These are phyloP conservation scores for Heterodera filipjevi DNA, from an alignment of 2,888 invertebrate genomes.

Conservation along the genomic window DNA sequence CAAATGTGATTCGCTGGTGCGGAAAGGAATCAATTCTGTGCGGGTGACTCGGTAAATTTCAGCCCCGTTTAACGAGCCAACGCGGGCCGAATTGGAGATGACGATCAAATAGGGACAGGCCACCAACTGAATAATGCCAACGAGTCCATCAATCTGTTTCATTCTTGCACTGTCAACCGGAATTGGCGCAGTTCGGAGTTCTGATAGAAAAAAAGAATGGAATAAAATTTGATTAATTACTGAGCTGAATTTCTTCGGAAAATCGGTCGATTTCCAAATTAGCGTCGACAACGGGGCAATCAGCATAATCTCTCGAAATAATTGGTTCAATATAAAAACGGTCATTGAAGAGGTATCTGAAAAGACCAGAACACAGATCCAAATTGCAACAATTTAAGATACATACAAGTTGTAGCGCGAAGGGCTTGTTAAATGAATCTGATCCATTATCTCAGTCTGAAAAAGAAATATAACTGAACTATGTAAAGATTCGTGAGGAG, in stretches of 20 bases:
- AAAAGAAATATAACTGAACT: too few relatives aligned
- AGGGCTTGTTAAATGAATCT: background rate
- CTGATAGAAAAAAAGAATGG: background rate
- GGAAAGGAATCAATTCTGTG: constrained; percentile 76
- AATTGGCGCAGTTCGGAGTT: constrained; percentile 40
- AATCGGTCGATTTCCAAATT: constrained; percentile 24
- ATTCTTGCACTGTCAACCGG: constrained; percentile 55
- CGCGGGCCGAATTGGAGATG: constrained; percentile 52
- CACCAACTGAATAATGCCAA: constrained; percentile 60
- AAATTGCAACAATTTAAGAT: background rate
- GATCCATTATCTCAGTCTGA: background rate
- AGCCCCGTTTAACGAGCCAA: constrained; percentile 59
- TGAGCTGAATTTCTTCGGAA: background rate
- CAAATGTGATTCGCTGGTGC: constrained; percentile 81
- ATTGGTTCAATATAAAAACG: constrained; percentile 20
- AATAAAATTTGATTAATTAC: background rate
- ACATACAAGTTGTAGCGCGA: background rate
- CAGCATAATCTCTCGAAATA: background rate
- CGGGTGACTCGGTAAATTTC: constrained; percentile 55
- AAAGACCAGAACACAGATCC: background rate
- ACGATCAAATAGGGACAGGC: constrained; percentile 56
- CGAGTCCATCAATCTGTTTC: constrained; percentile 56
- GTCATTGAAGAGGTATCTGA: constrained; percentile 19
- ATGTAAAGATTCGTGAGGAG: too few relatives aligned
- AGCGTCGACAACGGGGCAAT: background rate